Base-by-base conservation (phyloP, 2,888 invertebrate genomes). In the Parnassius mnemosyne region DNA sequence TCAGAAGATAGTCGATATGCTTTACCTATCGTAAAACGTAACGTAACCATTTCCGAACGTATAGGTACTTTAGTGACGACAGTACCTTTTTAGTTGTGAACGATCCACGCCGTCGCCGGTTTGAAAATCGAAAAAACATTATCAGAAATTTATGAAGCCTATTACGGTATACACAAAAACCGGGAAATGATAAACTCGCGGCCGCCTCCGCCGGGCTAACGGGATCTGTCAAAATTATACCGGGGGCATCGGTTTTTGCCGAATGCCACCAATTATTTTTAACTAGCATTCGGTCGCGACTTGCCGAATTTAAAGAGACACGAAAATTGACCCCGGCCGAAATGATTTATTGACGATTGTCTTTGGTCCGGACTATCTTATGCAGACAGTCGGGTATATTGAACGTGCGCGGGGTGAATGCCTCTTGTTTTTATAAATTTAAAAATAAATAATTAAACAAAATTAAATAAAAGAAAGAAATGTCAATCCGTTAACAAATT, bases 91-190 rank as follows among this genome's bases (percentile, higher is more conserved):
- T 52, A 25, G 58, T 44, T 34, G 44, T 12, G 41, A 65, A 58
- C 64, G 64, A 57, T 68, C 66, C 69, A 65, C 57, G 66, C 68
- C 68, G 67, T 64, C 68, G 69, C 69, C 71, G 73, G 71, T 71
- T 74, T 70, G 71, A 74, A 80, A 80, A 80, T 79, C 81, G 76
- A 77, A 80, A 82, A 82, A 83, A 81, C 78, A 75, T 77, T 84
- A 87, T 87, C 83, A 85, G 83, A 83, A 85, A 87, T 89, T 84
- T 89, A 88, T 87, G 86, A 84, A 78, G 74, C 82, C 86, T 85
- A 87, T 89, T 88, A 89, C 78, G 81, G 81, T 65, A 75, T 69
- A 73, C 72, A 75, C 75, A 83, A 84, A 88, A 89, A 83, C 78
- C 74, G 79, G 75, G 83, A 88, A 86, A 84, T 77, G 80, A 85